Conservation (phyloP, 2,888 invertebrate genomes). For the Maniola hyperantus region DNA sequence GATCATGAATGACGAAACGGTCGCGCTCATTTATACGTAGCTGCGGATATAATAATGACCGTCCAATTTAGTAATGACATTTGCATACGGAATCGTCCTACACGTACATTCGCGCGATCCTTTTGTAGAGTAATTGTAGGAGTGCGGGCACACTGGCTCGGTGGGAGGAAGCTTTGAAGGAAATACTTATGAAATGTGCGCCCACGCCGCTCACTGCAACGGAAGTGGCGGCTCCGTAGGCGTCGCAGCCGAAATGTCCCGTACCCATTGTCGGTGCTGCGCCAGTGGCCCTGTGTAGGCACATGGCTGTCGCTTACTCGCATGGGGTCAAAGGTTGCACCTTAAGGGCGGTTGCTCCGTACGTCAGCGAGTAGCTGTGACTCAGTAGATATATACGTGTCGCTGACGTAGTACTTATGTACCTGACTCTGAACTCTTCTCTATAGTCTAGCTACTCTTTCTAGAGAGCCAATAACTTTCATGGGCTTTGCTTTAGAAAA, state of each 20-base stretch:
- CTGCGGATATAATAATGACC: slow-evolving; percentile 55
- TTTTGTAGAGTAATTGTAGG: slow-evolving; percentile 38
- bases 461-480: slow-evolving; percentile 26
- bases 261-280: slow-evolving; percentile 24
- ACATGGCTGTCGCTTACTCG: slow-evolving; percentile 47
- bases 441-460: slow-evolving; percentile 50
- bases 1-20: slow-evolving; percentile 52
- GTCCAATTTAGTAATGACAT: slow-evolving; percentile 55
- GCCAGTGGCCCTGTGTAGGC: neutral
- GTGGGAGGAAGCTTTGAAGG: slow-evolving; percentile 70
- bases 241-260: slow-evolving; percentile 48
- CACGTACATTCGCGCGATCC: slow-evolving; percentile 51
- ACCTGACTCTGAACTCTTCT: too few relatives aligned
- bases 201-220: slow-evolving; percentile 62
- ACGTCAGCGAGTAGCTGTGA: slow-evolving; percentile 67
- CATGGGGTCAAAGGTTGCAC: slow-evolving; percentile 51
- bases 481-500: neutral
- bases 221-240: slow-evolving; percentile 72
- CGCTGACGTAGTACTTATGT: slow-evolving; percentile 65
- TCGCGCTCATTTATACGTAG: slow-evolving; percentile 44
- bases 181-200: slow-evolving; percentile 71
- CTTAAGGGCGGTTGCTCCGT: slow-evolving; percentile 33
- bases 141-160: slow-evolving; percentile 46
- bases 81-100: slow-evolving; percentile 48
- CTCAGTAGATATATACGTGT: slow-evolving; percentile 64